Conservation (phyloP, 2,888 invertebrate genomes). For the Drosophila subsilvestris region DNA sequence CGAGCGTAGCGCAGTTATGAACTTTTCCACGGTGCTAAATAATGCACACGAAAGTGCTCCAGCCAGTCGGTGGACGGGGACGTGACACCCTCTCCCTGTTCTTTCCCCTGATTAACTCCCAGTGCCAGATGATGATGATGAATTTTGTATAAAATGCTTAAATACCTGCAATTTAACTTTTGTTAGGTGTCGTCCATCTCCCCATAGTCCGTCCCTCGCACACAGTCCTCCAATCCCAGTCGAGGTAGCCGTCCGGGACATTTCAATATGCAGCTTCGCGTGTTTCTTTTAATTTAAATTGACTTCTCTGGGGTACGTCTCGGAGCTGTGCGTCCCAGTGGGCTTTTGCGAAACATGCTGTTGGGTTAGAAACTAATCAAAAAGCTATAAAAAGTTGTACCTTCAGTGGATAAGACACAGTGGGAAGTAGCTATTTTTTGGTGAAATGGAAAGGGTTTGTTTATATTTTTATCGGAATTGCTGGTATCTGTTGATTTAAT, state of each 20-base stretch:
- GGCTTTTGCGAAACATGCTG: constrained; percentile 26
- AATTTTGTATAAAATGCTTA: constrained; percentile 81
- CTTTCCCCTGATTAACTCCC: constrained; percentile 69
- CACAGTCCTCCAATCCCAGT: constrained; percentile 1
- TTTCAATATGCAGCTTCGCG: constrained; percentile 67
- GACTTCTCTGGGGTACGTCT: constrained; percentile 47
- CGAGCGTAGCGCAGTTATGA: constrained; percentile 73
- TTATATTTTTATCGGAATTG: neutral
- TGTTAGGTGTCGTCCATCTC: constrained; percentile 48
- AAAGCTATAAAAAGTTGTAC: constrained; percentile 77
- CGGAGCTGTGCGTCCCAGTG: constrained; percentile 49
- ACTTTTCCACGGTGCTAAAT: constrained; percentile 78
- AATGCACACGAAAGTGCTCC: constrained; percentile 66
- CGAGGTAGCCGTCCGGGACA: constrained; percentile 31
- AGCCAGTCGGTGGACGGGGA: constrained; percentile 14
- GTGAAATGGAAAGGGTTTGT: neutral
- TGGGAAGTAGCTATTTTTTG: neutral
- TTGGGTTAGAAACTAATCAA: constrained; percentile 70
- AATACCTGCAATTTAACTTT: constrained; percentile 83
- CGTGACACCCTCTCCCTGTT: constrained; percentile 26
- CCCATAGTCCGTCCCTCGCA: neutral
- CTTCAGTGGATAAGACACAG: neutral
- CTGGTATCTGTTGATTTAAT: neutral
- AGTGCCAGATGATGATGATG: constrained; percentile 69
- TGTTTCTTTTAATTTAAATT: constrained; percentile 74